Conservation (phyloP, 2,113 vertebrate species). For the Rhombomys opimus region DNA sequence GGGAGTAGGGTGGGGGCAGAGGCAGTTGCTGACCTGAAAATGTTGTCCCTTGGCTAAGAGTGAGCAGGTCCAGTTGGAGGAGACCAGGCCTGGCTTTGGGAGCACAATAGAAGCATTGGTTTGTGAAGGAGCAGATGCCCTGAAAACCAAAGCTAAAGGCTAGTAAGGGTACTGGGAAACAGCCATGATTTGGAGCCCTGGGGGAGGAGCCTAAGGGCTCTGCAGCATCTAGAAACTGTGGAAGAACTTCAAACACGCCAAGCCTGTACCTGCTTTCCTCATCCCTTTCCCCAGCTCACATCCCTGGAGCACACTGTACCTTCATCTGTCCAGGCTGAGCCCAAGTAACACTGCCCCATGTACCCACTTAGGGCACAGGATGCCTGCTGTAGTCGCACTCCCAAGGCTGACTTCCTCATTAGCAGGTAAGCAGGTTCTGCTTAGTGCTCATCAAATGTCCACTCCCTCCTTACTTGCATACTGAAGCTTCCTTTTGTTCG, state of each 20-base stretch:
- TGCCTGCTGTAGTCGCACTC: neutral
- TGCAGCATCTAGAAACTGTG: neutral
- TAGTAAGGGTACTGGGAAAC: neutral
- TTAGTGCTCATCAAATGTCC: neutral
- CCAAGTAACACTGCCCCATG: fast-evolving
- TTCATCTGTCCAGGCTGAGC: neutral
- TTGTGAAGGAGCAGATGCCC: neutral
- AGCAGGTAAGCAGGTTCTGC: neutral
- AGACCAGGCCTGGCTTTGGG: neutral
- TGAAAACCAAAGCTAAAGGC: neutral
- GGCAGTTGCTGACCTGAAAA: conserved; percentile 5
- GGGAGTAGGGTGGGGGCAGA: neutral
- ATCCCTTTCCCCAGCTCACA: neutral
- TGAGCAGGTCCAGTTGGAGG: neutral
- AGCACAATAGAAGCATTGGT: neutral
- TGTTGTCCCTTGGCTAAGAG: neutral
- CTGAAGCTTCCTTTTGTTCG: neutral
- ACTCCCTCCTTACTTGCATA: neutral
- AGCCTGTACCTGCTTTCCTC: neutral
- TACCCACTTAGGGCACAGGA: fast-evolving
- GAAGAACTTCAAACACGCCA: neutral
- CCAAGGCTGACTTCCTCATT: neutral
- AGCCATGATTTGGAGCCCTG: neutral
- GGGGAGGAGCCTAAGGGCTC: neutral
- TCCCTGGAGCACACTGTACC: neutral